Evolutionary conservation across 2,797 vertebrate species (phyloP).

Genomic region (Gobionotothen gibberifrons): DNA sequence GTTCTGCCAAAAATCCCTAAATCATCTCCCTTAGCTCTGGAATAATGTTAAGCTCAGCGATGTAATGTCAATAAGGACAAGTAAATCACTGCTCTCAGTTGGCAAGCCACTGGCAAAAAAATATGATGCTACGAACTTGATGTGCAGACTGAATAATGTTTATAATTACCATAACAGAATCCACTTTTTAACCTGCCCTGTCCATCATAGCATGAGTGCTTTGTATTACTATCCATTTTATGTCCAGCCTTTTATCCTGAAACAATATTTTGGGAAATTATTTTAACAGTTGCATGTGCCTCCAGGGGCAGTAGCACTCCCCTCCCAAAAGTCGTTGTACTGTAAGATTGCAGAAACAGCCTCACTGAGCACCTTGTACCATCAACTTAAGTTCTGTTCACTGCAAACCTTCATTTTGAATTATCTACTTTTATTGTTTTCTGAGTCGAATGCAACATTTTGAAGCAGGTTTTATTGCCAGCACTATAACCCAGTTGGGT

Average conservation of each 20-base stretch:
- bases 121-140: conserved; percentile 14
- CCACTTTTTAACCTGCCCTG: conserved; percentile 13
- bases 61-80: conserved; percentile 6
- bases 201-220: conserved; percentile 3
- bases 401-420: neutral
- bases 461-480: neutral
- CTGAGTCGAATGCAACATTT: neutral
- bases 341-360: conserved; percentile 5
- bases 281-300: conserved; percentile 26
- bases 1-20: neutral
- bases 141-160: conserved; percentile 34
- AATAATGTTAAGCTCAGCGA: conserved; percentile 25
- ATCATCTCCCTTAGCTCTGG: neutral
- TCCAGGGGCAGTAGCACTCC: conserved; percentile 14
- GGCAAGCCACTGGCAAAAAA: conserved; percentile 3
- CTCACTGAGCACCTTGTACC: conserved; percentile 8
- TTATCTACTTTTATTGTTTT: neutral
- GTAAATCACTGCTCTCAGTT: conserved; percentile 27
- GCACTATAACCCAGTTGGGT: neutral
- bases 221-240: conserved; percentile 20
- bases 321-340: conserved; percentile 3
- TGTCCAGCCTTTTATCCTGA: conserved; percentile 22
- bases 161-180: conserved; percentile 43
- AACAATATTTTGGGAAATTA: conserved; percentile 32
- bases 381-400: neutral